A percentile compares a stretch with the other conserved stretches of the same genome.
Evolutionary conservation across 2,113 vertebrate genomes (phyloP).

Genomic region (Rhinolophus ferrumequinum): DNA sequence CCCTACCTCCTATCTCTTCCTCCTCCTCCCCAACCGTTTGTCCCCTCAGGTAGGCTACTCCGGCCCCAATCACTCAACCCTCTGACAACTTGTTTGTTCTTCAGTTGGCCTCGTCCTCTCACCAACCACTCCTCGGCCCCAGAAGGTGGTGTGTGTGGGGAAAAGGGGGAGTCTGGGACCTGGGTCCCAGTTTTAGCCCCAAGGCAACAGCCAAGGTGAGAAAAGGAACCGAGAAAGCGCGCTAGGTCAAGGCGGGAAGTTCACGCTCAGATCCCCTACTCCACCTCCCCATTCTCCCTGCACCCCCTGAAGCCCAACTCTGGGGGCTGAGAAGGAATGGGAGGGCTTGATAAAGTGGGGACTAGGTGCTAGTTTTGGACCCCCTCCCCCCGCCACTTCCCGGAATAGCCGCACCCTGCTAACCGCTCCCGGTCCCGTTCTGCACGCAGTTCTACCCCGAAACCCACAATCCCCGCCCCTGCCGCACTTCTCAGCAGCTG

Average conservation of each 20-base stretch:
- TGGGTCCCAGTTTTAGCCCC: not conserved
- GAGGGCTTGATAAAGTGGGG: not conserved
- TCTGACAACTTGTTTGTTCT: conserved; percentile 62
- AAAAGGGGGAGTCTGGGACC: not conserved
- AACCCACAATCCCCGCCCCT: conserved; percentile 54
- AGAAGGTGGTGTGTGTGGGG: not conserved
- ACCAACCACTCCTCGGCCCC: conserved; percentile 15
- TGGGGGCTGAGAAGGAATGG: not conserved
- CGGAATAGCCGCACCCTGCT: conserved; percentile 62
- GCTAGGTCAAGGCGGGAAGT: not conserved
- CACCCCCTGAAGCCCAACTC: not conserved
- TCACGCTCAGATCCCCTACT: not conserved
- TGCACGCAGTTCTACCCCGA: conserved; percentile 19
- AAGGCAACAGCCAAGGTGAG: not conserved
- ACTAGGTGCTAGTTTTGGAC: not conserved
- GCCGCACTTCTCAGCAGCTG: conserved; percentile 1
- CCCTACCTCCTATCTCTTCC: conserved; percentile 48
- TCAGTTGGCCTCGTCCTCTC: not conserved
- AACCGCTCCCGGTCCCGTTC: conserved; percentile 34
- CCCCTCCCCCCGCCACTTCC: conserved; percentile 15
- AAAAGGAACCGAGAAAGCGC: not conserved
- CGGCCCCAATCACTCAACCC: conserved; percentile 48
- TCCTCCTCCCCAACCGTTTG: conserved; percentile 57
- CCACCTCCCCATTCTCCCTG: not conserved
- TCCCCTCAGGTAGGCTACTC: conserved; percentile 34